phyloP scores from a whole-genome alignment of 2,113 vertebrate species.

The Siphamia tubifer region DNA sequence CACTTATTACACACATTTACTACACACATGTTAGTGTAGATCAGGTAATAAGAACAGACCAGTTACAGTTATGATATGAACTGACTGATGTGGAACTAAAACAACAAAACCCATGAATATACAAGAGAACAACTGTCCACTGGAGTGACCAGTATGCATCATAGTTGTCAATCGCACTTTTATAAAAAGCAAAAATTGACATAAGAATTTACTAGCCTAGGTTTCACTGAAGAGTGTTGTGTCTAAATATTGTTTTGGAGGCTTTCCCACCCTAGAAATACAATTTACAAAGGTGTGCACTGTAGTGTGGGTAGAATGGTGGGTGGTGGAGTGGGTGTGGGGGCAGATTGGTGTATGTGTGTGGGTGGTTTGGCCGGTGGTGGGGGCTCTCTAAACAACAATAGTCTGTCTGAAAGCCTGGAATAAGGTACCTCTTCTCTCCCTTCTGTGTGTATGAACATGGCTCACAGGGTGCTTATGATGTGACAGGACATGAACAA shows the following conservation, averaged over 20 bases:
- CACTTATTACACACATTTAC: too few relatives aligned
- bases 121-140: too few relatives aligned
- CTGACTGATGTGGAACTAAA: too few relatives aligned
- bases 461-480: slow-evolving; percentile 19
- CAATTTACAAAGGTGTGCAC: slow-evolving; percentile 13
- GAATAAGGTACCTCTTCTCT: slow-evolving; percentile 38
- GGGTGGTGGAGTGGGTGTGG: slow-evolving; percentile 47
- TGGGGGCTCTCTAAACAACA: slow-evolving; percentile 58
- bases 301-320: slow-evolving; percentile 40
- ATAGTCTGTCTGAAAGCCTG: slow-evolving; percentile 53
- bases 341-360: slow-evolving; percentile 50
- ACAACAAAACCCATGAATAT: too few relatives aligned
- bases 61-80: too few relatives aligned
- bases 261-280: slow-evolving; percentile 32
- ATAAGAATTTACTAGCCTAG: slow-evolving; percentile 32
- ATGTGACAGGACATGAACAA: slow-evolving; percentile 54
- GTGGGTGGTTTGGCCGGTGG: slow-evolving; percentile 37
- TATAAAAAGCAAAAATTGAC: slow-evolving; percentile 15
- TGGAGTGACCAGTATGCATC: too few relatives aligned
- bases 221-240: slow-evolving; percentile 28
- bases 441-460: background rate
- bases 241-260: slow-evolving; percentile 32
- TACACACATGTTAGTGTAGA: too few relatives aligned
- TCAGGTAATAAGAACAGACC: too few relatives aligned
- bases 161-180: background rate